Conservation (phyloP, 2,888 invertebrate species). For the Melieria crassipennis region DNA sequence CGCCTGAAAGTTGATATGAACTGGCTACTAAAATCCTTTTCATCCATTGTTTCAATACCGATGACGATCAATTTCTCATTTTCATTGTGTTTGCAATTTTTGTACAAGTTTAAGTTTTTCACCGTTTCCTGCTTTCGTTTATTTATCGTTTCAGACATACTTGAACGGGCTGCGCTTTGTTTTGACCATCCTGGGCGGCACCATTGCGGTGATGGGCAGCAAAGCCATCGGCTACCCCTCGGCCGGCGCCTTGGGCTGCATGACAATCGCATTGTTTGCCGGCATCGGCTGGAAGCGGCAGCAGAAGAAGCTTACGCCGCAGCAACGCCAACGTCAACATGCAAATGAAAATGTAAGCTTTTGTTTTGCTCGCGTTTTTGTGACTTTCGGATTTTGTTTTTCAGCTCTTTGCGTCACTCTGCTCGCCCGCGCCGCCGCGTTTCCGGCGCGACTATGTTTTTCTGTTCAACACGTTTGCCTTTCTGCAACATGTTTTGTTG, state of each 20-base stretch:
- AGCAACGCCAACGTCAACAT: conserved; percentile 53
- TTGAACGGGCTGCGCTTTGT: conserved; percentile 67
- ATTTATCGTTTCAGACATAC: conserved; percentile 58
- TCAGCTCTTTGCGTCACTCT: no score
- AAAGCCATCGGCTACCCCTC: conserved; percentile 71
- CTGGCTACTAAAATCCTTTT: neutral
- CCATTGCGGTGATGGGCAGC: conserved; percentile 73
- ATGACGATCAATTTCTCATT: neutral
- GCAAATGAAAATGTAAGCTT: conserved; percentile 58
- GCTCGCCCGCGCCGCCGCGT: no score
- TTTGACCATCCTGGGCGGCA: conserved; percentile 71
- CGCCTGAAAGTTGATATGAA: no score
- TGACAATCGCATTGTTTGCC: conserved; percentile 70
- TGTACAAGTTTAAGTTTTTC: neutral
- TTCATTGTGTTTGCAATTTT: neutral
- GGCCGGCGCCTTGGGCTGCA: conserved; percentile 72
- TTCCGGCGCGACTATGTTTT: no score
- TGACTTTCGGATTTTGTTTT: no score
- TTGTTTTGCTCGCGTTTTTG: neutral
- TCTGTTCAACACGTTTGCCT: no score
- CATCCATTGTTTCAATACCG: neutral
- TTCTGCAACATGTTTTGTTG: no score
- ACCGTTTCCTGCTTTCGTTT: neutral
- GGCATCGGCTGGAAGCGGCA: conserved; percentile 68
- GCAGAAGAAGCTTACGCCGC: conserved; percentile 47